Evolutionary conservation across 1,140 invertebrate genomes (phyloP), one percentile per base, ranked within the genome.

Genomic region (Lycorma delicatula): DNA sequence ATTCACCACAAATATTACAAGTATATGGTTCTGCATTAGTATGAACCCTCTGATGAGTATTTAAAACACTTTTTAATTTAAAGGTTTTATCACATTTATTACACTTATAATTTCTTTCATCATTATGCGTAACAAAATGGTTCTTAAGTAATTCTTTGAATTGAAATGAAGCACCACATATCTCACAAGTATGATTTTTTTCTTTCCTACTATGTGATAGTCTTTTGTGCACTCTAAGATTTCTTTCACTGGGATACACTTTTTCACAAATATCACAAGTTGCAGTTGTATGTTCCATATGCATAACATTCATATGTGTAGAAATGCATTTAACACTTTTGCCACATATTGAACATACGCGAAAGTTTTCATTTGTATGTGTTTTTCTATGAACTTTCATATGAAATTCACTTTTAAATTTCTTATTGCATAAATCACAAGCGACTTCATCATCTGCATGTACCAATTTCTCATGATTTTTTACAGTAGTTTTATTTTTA

Each of bases 381-480:
- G n/a, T n/a, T n/a, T n/a, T n/a, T n/a, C n/a, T n/a, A n/a, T n/a
- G n/a, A n/a, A n/a, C n/a, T n/a, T n/a, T n/a, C n/a, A n/a, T n/a
- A n/a, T n/a, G n/a, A n/a, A n/a, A n/a, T n/a, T n/a, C n/a, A n/a
- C n/a, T n/a, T n/a, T n/a, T n/a, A n/a, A n/a, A n/a, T n/a, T n/a
- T n/a, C n/a, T n/a, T n/a, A n/a, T n/a, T n/a, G n/a, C n/a, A n/a
- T n/a, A n/a, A n/a, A n/a, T n/a, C n/a, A n/a, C n/a, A n/a, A n/a
- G n/a, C n/a, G n/a, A n/a, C n/a, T 4, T 16, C 12, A 22, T 31
- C 27, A 25, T 54, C 52, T 18, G 52, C 41, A 50, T 60, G 59
- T 23, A 73, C 61, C 9, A 74, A 72, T 41, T 74, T 64, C 25
- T 60, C 71, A 61, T 78, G 76, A 12, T 72, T 74, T 50, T 75